Base-by-base conservation (phyloP, 1,140 invertebrate genomes). In the Telenomus remus region DNA sequence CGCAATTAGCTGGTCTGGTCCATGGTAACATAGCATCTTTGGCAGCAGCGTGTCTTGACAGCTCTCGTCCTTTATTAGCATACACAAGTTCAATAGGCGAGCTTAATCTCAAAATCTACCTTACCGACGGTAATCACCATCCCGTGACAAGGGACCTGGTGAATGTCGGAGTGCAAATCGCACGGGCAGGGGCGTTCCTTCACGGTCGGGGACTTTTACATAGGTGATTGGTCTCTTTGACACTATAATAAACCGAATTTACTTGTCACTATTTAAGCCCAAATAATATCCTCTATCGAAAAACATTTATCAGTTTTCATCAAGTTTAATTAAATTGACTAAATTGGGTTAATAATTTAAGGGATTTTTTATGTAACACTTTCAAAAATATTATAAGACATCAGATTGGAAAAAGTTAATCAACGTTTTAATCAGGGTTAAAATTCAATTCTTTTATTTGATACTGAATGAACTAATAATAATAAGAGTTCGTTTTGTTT, bases 131-230 rank as follows among this genome's bases (percentile, higher is more conserved):
- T 57, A 90, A 83, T 90, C 87, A 91, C 63, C 90, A 92, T 57
- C 89, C 93, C 5, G 91, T 91, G 11, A 94, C 96, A 0, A 92
- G 96, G 79, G 96, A 97, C 80, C 88, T 98, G 50, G 96, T 98
- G 0, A 94, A 96, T 79, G 92, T 98, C 86, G 95, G 94, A 14
- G 92, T 96, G 35, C 96, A 97, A 85, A 92, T 96, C 43, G 93
- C 95, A 27, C 91, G 94, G 77, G 97, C 95, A 0, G 88, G 98
- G 53, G 93, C 95, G 68, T 97, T 96, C 86, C 89, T 99, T 57
- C 97, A 99, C 82, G 93, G 95, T 11, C 93, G 96, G 79, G 92
- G 94, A 59, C 90, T 98, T 15, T 90, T 97, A 16, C 97, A 98
- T 83, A 94, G 85, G 86, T 75, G 61, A 61, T 50, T 59, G 19